These are phyloP conservation scores for Ginglymostoma cirratum DNA, from an alignment of 2,113 vertebrate species.

Conservation along the genomic window DNA sequence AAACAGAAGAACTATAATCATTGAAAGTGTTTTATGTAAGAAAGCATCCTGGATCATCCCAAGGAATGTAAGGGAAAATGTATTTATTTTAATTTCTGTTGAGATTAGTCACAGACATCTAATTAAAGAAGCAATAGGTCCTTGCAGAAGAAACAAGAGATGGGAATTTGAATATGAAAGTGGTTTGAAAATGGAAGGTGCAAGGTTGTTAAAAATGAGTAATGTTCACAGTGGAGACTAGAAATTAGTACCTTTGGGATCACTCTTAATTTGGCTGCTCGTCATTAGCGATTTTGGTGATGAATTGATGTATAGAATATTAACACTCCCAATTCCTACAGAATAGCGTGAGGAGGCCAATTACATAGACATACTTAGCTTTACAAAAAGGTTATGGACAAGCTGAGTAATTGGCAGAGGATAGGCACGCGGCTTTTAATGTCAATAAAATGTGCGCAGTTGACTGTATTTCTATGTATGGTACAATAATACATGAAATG, in stretches of 20 bases:
- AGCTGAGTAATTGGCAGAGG: background rate
- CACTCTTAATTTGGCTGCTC: background rate
- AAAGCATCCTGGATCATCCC: background rate
- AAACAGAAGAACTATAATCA: background rate
- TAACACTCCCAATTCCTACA: background rate
- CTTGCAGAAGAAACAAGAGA: background rate
- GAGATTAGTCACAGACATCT: conserved; percentile 6
- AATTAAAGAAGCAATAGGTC: background rate
- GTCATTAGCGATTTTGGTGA: background rate
- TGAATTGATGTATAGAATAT: background rate
- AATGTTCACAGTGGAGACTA: background rate
- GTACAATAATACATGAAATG: background rate
- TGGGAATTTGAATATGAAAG: background rate
- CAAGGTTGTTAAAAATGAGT: background rate
- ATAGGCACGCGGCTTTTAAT: background rate
- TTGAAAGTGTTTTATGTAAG: background rate
- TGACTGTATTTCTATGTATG: background rate
- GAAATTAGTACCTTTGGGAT: background rate
- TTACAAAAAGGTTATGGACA: background rate
- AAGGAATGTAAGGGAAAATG: background rate
- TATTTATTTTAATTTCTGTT: background rate
- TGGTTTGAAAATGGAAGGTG: background rate
- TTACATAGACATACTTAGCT: background rate
- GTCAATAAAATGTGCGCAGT: background rate
- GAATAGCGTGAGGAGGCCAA: background rate